Evolutionary conservation across 2,113 vertebrate genomes (phyloP), one percentile per base, ranked within the genome.

Genomic region (Isurus oxyrinchus): DNA sequence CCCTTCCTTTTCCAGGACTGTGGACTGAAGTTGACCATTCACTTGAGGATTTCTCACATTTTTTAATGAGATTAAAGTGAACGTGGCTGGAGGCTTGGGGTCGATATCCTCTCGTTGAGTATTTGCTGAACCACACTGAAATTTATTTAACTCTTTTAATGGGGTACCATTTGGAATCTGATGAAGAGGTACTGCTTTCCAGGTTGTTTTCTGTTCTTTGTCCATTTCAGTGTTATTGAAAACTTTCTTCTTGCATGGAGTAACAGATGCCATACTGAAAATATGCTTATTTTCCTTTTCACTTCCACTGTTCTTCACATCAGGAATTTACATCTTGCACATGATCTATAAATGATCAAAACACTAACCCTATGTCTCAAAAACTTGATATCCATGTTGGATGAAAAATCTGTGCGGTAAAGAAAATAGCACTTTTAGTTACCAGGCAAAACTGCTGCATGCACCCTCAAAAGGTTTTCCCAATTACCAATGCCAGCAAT

Each of bases 111-210:
- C 27, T 59, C 13, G 49, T 72, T 55, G 94, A 16, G 49, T 35
- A 53, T 72, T 55, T 95, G 66, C 27, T 76, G 94, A 95, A 55
- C 14, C 66, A 25, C 11, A 25, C 67, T 53, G 94, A 76, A 95
- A 27, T 95, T 95, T 95, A 53, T 35, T 23, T 55, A 95, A 69
- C 1, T 76, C 94, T 49, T 95, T 95, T 95, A 95, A 55, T 31
- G 94, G 94, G 0, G 94, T 95, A 69, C 94, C 94, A 16, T 95
- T 95, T 53, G 94, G 94, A 55, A 95, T 95, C 67, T 72, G 13
- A 49, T 95, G 94, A 76, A 95, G 94, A 53, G 94, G 94, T 72
- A 95, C 55, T 55, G 66, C 44, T 95, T 76, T 95, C 66, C 94
- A 53, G 40, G 66, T 3, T 31, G 94, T 95, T 72, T 69, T 95